A percentile compares a stretch with the other conserved stretches of the same genome.
phyloP scores from a whole-genome alignment of 2,113 vertebrate species.

The Podarcis cretensis region DNA sequence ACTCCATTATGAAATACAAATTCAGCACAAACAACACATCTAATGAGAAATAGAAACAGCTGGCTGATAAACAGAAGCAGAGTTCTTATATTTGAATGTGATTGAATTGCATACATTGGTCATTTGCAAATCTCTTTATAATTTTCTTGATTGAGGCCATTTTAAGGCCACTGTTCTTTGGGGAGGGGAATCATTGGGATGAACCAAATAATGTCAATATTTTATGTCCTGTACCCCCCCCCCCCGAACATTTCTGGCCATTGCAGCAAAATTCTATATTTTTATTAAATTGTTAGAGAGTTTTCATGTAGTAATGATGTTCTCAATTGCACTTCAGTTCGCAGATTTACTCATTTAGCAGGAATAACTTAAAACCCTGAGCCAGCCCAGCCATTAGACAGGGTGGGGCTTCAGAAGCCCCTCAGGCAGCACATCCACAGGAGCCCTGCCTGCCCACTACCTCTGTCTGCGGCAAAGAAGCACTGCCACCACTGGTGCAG shows the following conservation, averaged over 20 bases:
- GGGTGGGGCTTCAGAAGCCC: too few species aligned
- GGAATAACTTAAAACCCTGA: too few species aligned
- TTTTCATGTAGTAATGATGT: not conserved
- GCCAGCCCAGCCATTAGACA: too few species aligned
- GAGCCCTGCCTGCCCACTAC: too few species aligned
- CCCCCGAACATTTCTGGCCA: too few species aligned
- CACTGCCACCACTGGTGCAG: too few species aligned
- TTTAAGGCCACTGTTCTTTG: not conserved
- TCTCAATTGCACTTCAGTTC: not conserved
- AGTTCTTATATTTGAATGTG: not conserved
- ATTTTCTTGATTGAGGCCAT: not conserved
- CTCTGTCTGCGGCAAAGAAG: too few species aligned
- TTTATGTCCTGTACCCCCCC: not conserved
- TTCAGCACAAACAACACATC: not conserved
- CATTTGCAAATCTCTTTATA: not conserved
- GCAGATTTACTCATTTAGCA: too few species aligned
- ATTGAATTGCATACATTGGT: not conserved
- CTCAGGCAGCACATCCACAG: too few species aligned
- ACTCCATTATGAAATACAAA: not conserved
- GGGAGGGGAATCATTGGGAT: not conserved
- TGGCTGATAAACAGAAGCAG: not conserved
- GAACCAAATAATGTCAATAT: not conserved
- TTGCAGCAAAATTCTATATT: not conserved
- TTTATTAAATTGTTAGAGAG: not conserved
- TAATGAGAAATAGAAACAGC: not conserved